These are phyloP conservation scores for Panagrolaimus sp. DNA, from an alignment of 1,140 invertebrate genomes.

Conservation along the genomic window DNA sequence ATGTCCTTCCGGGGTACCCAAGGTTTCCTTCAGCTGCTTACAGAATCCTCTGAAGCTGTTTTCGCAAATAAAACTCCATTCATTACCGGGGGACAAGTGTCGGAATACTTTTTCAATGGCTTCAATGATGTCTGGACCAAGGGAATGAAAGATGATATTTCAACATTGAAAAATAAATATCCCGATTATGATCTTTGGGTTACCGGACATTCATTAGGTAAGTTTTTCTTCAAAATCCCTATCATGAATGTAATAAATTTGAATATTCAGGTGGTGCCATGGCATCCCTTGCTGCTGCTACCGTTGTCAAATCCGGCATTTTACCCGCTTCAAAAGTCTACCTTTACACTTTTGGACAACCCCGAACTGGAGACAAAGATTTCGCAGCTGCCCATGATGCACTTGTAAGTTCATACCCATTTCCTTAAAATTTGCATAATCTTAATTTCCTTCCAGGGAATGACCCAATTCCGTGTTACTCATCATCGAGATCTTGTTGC, in stretches of 20 bases:
- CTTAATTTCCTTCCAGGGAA: not conserved
- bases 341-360: conserved; percentile 48
- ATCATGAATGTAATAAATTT: too few species aligned
- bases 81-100: conserved; percentile 40
- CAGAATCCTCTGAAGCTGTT: conserved; percentile 40
- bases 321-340: conserved; percentile 32
- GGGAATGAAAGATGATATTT: conserved; percentile 40
- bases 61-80: conserved; percentile 29
- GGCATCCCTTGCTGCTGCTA: conserved; percentile 23
- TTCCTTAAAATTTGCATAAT: not conserved
- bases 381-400: conserved; percentile 37
- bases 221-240: too few species aligned
- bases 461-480: conserved; percentile 6
- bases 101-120: conserved; percentile 42
- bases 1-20: conserved; percentile 45
- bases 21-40: conserved; percentile 43
- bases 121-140: conserved; percentile 36
- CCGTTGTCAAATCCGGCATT: conserved; percentile 20
- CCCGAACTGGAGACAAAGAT: conserved; percentile 43
- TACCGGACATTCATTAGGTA: conserved; percentile 46
- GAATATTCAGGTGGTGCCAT: conserved; percentile 44
- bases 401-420: conserved; percentile 11
- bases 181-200: conserved; percentile 48
- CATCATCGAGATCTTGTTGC: conserved; percentile 28
- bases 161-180: conserved; percentile 25